phyloP scores from a whole-genome alignment of 2,113 vertebrate species.

The Microcebus lehilahytsara region DNA sequence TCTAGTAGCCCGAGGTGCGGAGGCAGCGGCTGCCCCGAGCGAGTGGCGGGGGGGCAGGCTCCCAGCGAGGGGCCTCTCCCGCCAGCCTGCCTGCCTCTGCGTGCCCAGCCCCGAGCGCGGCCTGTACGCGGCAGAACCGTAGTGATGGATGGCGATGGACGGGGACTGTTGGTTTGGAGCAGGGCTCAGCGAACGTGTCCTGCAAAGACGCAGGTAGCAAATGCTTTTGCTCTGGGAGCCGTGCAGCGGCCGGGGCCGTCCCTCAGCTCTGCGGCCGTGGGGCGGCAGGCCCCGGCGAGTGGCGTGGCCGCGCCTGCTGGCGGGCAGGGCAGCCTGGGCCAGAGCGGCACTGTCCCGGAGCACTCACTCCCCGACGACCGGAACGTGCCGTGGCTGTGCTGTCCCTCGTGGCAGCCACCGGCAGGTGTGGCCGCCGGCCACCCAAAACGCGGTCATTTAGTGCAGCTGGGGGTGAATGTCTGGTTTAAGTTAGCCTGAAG shows the following conservation, averaged over 20 bases:
- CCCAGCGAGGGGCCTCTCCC: too few species aligned
- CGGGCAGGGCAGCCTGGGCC: background rate
- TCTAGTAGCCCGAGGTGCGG: background rate
- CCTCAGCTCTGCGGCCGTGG: background rate
- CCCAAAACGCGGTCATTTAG: background rate
- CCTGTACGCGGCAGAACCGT: background rate
- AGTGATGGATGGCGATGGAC: background rate
- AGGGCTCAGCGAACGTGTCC: background rate
- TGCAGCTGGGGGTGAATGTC: background rate
- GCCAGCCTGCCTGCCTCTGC: too few species aligned
- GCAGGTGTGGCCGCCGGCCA: background rate
- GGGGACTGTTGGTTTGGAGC: background rate
- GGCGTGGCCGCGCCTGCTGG: background rate
- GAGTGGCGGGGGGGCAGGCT: too few species aligned
- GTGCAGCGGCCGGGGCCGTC: rapidly evolving
- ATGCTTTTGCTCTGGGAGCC: background rate
- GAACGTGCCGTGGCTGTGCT: background rate
- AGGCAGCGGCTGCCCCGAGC: too few species aligned
- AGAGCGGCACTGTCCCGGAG: rapidly evolving
- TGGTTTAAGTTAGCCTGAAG: background rate
- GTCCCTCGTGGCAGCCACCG: rapidly evolving
- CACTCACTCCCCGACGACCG: too few species aligned
- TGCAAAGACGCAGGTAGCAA: background rate
- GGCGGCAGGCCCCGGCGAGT: background rate
- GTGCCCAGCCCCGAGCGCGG: background rate